Base-by-base conservation (phyloP, 2,797 vertebrate species). In the Lepus townsendii region DNA sequence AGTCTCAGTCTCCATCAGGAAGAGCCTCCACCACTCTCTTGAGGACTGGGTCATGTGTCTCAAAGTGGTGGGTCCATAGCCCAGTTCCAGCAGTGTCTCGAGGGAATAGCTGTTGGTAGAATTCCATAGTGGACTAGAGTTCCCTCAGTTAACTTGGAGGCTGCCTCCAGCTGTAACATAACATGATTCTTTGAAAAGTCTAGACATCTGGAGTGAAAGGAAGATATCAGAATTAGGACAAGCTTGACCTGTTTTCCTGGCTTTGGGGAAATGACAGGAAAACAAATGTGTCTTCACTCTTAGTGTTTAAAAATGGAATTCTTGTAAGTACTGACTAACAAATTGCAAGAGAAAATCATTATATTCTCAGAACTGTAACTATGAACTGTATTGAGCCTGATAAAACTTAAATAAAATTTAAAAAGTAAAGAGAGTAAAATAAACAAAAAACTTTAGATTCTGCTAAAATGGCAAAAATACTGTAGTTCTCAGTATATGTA, bases 221-320 rank as follows among this genome's bases (percentile, higher is more conserved):
- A 30, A 88, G 9, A 63, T 78, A 24, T 50, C 3, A 93, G 60
- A 88, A 91, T 60, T 24, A 72, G 14, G 30, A 76, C 14, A 86
- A 63, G 54, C 24, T 72, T 65, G 35, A 80, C 52, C 38, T 84
- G 3, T 71, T 95, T 88, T 77, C 62, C 52, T 79, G 54, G 16
- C 32, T 85, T 95, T 82, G 63, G 11, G 7, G 35, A 95, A 94
- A 65, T 26, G 7, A 80, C 10, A 76, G 35, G 22, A 63, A 94
- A 80, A 65, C 30, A 92, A 82, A 11, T 69, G 19, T 50, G 78
- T 54, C 42, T 65, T 84, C 66, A 77, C 73, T 90, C 42, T 26
- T 76, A 9, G 7, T 57, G 4, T 54, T 95, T 52, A 89, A 92
- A 83, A 88, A 38, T 27, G 60, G 60, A 92, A 30, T 91, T 71